Evolutionary conservation across 2,113 vertebrate genomes (phyloP).

Genomic region (Paramormyrops kingsleyae): DNA sequence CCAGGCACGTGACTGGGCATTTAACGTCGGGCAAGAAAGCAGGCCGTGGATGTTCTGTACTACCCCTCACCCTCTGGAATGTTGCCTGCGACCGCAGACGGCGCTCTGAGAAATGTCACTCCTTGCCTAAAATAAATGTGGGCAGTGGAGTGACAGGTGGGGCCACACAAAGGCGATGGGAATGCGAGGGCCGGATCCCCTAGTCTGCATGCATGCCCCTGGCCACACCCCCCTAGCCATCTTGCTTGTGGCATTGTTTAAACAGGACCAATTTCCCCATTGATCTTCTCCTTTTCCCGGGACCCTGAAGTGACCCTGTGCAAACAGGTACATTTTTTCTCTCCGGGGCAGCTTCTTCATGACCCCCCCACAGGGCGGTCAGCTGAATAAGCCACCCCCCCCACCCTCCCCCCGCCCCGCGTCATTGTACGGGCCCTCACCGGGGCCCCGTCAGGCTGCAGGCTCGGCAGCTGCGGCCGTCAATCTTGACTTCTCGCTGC

Average conservation of each 20-base stretch:
- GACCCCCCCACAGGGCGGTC: not conserved
- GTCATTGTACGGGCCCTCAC: not conserved
- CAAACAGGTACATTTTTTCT: not conserved
- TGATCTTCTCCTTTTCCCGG: not conserved
- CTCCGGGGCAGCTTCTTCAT: not conserved
- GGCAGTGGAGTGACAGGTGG: slow-evolving; percentile 60
- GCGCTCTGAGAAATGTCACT: slow-evolving; percentile 54
- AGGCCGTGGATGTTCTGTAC: not conserved
- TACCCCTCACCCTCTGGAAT: not conserved
- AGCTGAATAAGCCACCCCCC: not conserved
- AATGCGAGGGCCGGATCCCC: slow-evolving; percentile 21
- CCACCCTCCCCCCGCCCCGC: too few relatives aligned
- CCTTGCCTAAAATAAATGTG: slow-evolving; percentile 66
- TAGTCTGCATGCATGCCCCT: too few relatives aligned
- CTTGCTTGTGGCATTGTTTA: not conserved
- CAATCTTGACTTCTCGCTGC: slow-evolving; percentile 64
- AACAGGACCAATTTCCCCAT: not conserved
- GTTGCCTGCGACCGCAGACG: slow-evolving; percentile 41
- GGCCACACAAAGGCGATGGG: slow-evolving; percentile 49
- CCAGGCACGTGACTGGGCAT: not conserved
- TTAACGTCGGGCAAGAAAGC: not conserved
- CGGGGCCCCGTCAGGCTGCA: slow-evolving; percentile 28
- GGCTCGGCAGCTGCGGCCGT: slow-evolving; percentile 76
- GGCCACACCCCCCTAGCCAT: not conserved
- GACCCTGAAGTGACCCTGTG: not conserved